Base-by-base conservation (phyloP, 1,140 invertebrate species). In the Plodia interpunctella region DNA sequence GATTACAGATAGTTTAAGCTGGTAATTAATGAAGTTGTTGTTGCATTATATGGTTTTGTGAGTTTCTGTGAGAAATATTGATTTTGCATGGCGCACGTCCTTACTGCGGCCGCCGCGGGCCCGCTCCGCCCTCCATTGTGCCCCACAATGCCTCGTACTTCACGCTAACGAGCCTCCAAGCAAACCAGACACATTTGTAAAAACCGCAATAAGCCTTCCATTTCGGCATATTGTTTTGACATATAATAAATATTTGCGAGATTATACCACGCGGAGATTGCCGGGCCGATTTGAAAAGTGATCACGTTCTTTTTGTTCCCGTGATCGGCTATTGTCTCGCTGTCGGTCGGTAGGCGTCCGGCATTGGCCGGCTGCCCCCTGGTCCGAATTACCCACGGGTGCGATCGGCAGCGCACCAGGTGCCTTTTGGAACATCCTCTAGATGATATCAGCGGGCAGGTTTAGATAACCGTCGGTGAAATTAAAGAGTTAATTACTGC, bases 201-300 rank as follows among this genome's bases (percentile, higher is more conserved):
- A 87, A 87, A 87, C 78, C 70, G 78, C 77, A 85, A 87, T 85
- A 85, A 86, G 81, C 82, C 74, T 74, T 80, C 80, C 83, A 80
- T 87, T 89, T 87, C 79, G 87, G 83, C 80, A 85, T 89, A 89
- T 89, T 83, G 82, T 87, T 87, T 89, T 87, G 87, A 89, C 87
- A 87, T 89, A 87, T 80, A 87, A 89, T 89, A 89, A 89, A 89
- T 89, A 89, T 89, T 89, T 89, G 84, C 69, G 70, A 83, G 84
- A 87, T 87, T 85, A 80, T 77, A 73, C 76, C 67, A 74, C 63
- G 68, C 75, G 53, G 64, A 86, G 84, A 88, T 86, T 83, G 81
- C 71, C 21, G 68, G 57, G 52, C 65, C 64, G 30, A 32, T 85
- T 78, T 75, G 72, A 76, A 73, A 17, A 15, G 15, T 15, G 38